Conservation (phyloP, 2,797 vertebrate species). For the Protonibea diacanthus region DNA sequence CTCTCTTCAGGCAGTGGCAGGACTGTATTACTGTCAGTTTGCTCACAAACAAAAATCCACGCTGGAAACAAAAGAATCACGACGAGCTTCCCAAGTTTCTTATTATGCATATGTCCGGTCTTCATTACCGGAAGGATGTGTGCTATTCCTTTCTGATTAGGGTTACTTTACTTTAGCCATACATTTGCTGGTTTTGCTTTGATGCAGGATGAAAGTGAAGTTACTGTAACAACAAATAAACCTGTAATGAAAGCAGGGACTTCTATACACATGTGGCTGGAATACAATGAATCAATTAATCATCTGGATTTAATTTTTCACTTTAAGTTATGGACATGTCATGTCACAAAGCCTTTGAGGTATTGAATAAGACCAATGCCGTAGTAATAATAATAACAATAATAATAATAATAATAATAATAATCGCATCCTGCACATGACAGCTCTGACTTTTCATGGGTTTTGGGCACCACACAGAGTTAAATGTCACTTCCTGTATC, state of each 20-base stretch:
- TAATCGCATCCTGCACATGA: too few relatives aligned
- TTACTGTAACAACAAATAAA: neutral
- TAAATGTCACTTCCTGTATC: too few relatives aligned
- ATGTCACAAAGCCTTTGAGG: neutral
- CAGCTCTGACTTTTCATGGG: too few relatives aligned
- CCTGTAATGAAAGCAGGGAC: neutral
- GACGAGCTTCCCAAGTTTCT: slow-evolving; percentile 42
- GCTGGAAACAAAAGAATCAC: slow-evolving; percentile 62
- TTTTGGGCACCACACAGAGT: too few relatives aligned
- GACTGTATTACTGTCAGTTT: slow-evolving; percentile 76
- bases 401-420: neutral
- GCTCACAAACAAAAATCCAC: slow-evolving; percentile 50
- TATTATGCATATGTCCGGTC: slow-evolving; percentile 52
- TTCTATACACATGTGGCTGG: neutral
- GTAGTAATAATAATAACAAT: neutral
- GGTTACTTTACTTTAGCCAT: slow-evolving; percentile 40
- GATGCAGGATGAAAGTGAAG: slow-evolving; percentile 9
- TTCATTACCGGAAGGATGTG: slow-evolving; percentile 52
- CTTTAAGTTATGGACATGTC: too few relatives aligned
- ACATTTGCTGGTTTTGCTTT: neutral
- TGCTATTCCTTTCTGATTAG: slow-evolving; percentile 52
- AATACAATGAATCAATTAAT: neutral
- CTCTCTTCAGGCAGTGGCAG: slow-evolving; percentile 67
- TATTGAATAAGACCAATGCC: neutral
- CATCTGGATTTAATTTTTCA: neutral